Evolutionary conservation across 2,113 vertebrate species (phyloP).

Genomic region (Notarius quadriscutis): DNA sequence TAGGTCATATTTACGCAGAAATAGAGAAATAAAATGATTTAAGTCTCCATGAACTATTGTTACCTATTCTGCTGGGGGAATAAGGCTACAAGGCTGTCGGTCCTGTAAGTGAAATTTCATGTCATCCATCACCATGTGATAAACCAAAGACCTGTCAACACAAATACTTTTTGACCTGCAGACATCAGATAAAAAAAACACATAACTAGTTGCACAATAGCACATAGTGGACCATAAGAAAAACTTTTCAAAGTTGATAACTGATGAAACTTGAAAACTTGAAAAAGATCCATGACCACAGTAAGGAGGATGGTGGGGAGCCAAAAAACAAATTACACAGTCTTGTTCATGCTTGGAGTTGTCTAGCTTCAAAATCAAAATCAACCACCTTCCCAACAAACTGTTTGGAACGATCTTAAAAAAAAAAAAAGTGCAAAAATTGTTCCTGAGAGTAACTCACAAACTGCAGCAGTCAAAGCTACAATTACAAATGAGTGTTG

Average conservation of each 20-base stretch:
- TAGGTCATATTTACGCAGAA: too few relatives aligned
- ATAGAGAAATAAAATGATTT: too few relatives aligned
- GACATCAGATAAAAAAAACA: neutral
- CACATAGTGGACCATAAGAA: neutral
- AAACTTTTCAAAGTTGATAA: neutral
- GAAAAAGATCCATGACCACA: neutral
- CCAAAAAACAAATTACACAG: too few relatives aligned
- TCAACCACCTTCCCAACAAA: neutral
- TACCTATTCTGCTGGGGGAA: neutral
- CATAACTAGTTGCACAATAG: neutral
- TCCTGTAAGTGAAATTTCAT: neutral
- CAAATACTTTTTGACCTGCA: neutral
- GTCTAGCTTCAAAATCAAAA: slow-evolving; percentile 1
- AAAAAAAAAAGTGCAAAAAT: neutral
- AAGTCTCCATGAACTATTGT: neutral
- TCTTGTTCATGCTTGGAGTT: neutral
- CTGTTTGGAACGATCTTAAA: neutral
- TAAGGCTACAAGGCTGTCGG: neutral
- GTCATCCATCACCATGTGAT: neutral
- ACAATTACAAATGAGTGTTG: neutral
- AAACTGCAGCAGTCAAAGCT: neutral
- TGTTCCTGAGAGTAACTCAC: neutral
- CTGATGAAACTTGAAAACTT: neutral
- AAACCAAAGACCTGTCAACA: neutral
- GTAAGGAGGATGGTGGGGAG: neutral